Evolutionary conservation across 2,797 vertebrate genomes (phyloP).

Genomic region (Lepidocolaptes lacrymiger): DNA sequence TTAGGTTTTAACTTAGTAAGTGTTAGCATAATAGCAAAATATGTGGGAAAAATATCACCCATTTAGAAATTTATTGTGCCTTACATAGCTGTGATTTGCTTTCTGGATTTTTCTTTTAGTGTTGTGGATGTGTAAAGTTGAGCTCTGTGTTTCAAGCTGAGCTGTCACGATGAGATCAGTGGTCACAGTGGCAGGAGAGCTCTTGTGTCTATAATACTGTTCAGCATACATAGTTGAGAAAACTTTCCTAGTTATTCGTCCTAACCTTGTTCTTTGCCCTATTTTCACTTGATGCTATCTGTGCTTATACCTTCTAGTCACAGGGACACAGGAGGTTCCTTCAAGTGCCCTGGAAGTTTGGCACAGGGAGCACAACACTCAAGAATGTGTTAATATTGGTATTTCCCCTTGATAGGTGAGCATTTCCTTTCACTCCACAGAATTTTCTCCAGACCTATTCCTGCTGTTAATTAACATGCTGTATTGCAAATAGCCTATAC

Average conservation of each 20-base stretch:
- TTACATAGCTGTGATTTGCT: not conserved
- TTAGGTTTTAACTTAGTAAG: not conserved
- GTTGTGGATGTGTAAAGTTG: not conserved
- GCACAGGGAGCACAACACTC: not conserved
- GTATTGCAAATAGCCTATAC: not conserved
- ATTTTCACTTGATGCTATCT: not conserved
- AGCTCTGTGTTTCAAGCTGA: not conserved
- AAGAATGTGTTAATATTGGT: not conserved
- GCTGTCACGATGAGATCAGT: not conserved
- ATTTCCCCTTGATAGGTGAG: fast-evolving
- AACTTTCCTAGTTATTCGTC: not conserved
- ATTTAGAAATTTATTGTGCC: not conserved
- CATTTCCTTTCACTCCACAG: not conserved
- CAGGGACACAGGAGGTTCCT: not conserved
- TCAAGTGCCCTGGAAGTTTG: not conserved
- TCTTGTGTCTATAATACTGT: fast-evolving
- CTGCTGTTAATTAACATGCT: not conserved
- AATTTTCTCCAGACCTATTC: not conserved
- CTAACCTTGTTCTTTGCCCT: not conserved
- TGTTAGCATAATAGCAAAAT: not conserved
- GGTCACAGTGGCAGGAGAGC: not conserved
- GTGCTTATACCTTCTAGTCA: not conserved
- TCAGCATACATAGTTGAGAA: not conserved
- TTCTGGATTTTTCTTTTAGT: not conserved
- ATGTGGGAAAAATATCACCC: not conserved